These are phyloP conservation scores for Oryzias sinensis DNA, from an alignment of 2,797 vertebrate species.

Conservation along the genomic window DNA sequence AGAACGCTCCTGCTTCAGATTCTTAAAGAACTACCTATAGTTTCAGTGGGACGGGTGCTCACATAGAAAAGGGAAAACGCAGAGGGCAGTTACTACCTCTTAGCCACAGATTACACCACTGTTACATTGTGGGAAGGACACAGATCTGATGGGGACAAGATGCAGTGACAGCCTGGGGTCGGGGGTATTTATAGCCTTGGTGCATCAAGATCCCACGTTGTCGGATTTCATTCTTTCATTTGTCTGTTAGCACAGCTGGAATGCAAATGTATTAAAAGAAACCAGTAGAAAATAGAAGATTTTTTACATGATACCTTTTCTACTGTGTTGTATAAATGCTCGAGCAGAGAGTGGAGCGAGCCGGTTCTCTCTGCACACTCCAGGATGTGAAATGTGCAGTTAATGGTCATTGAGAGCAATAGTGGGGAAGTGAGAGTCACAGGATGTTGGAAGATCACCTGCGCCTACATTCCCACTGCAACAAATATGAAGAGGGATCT, in stretches of 20 bases:
- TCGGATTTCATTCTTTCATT: conserved; percentile 52
- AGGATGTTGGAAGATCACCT: conserved; percentile 23
- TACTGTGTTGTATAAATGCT: conserved; percentile 7
- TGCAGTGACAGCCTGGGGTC: conserved; percentile 62
- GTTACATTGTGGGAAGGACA: conserved; percentile 56
- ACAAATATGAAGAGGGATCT: conserved; percentile 23
- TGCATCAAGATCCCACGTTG: conserved; percentile 45
- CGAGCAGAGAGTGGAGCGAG: neutral
- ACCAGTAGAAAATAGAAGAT: conserved; percentile 26
- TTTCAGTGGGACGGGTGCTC: conserved; percentile 14
- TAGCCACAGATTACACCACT: conserved; percentile 57
- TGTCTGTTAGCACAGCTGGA: conserved; percentile 33
- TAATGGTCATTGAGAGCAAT: conserved; percentile 22
- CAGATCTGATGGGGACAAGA: conserved; percentile 62
- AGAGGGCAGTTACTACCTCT: conserved; percentile 33
- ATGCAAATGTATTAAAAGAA: conserved; percentile 45
- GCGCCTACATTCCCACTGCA: conserved; percentile 38
- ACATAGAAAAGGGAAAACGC: conserved; percentile 21
- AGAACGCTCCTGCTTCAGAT: conserved; percentile 2
- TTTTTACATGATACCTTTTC: conserved; percentile 42
- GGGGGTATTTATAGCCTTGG: conserved; percentile 58
- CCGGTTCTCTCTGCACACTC: conserved; percentile 10
- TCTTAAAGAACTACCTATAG: conserved; percentile 10
- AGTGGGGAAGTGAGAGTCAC: conserved; percentile 9
- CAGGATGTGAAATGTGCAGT: conserved; percentile 30